Conservation (phyloP, 2,888 invertebrate genomes). For the Eumacrocentrus americanus region DNA sequence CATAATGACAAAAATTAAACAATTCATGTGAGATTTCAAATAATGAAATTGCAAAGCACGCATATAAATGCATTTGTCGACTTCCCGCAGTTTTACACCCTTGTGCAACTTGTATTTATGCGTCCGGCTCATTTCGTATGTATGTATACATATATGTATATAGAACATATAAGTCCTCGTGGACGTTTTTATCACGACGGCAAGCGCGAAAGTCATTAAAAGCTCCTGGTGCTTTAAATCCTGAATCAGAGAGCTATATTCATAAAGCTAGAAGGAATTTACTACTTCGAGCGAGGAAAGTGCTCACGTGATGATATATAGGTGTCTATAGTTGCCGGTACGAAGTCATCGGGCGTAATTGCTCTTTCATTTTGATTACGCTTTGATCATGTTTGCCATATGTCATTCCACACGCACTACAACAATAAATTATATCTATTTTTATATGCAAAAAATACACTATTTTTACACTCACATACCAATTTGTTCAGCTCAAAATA, state of each 20-base stretch:
- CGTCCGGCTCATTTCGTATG: constrained; percentile 46
- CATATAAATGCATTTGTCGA: constrained; percentile 8
- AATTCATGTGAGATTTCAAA: not conserved
- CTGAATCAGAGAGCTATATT: constrained; percentile 49
- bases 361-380: no score
- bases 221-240: constrained; percentile 43
- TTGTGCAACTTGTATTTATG: constrained; percentile 44
- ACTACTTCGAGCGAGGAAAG: constrained; percentile 7
- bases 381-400: no score
- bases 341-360: no score
- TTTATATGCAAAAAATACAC: no score
- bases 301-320: constrained; percentile 15
- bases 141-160: no score
- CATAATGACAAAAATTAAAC: not conserved
- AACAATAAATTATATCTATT: no score
- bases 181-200: constrained; percentile 42
- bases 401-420: no score
- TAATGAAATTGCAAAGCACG: not conserved
- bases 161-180: no score
- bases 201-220: constrained; percentile 42
- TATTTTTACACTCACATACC: no score
- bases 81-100: constrained; percentile 12
- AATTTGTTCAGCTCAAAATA: no score
- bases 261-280: constrained; percentile 41
- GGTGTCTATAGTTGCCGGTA: not conserved